A percentile compares a stretch with the other conserved stretches of the same genome.
Conservation (phyloP, 2,888 invertebrate species). For the Agonum fuliginosum region DNA sequence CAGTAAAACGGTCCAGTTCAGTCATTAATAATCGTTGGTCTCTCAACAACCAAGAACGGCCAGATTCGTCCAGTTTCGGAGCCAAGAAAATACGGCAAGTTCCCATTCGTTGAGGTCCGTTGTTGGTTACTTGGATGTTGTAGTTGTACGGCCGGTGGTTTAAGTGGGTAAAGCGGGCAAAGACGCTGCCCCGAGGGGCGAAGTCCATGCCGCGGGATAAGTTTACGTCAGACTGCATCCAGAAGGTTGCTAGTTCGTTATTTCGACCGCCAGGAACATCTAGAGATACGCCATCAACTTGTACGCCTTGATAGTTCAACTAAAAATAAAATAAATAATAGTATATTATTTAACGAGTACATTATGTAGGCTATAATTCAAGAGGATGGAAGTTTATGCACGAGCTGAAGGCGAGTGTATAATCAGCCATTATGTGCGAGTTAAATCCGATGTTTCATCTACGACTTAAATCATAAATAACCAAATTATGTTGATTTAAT, state of each 20-base stretch:
- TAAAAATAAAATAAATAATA: slow-evolving; percentile 66
- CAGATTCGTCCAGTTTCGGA: slow-evolving; percentile 80
- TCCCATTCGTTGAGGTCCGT: slow-evolving; percentile 74
- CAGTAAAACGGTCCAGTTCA: slow-evolving; percentile 84
- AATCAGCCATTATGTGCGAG: too few species aligned
- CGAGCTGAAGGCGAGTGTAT: too few species aligned
- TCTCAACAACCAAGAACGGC: slow-evolving; percentile 75
- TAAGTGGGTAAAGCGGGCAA: slow-evolving; percentile 85
- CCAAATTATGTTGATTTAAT: too few species aligned
- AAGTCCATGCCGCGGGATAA: slow-evolving; percentile 89
- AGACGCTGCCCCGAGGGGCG: slow-evolving; percentile 83
- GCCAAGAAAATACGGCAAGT: slow-evolving; percentile 83
- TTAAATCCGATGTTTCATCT: too few species aligned
- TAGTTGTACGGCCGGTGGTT: slow-evolving; percentile 84
- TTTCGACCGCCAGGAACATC: slow-evolving; percentile 73
- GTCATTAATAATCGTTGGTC: slow-evolving; percentile 81
- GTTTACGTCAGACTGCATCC: slow-evolving; percentile 88
- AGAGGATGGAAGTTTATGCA: too few species aligned
- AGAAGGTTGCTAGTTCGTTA: slow-evolving; percentile 82
- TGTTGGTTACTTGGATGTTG: slow-evolving; percentile 70
- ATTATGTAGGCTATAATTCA: too few species aligned
- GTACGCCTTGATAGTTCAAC: slow-evolving; percentile 80
- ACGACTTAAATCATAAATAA: background rate
- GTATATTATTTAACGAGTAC: too few species aligned
- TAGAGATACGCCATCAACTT: slow-evolving; percentile 76